Evolutionary conservation across 2,797 vertebrate species (phyloP).

Genomic region (Fundulus diaphanus): DNA sequence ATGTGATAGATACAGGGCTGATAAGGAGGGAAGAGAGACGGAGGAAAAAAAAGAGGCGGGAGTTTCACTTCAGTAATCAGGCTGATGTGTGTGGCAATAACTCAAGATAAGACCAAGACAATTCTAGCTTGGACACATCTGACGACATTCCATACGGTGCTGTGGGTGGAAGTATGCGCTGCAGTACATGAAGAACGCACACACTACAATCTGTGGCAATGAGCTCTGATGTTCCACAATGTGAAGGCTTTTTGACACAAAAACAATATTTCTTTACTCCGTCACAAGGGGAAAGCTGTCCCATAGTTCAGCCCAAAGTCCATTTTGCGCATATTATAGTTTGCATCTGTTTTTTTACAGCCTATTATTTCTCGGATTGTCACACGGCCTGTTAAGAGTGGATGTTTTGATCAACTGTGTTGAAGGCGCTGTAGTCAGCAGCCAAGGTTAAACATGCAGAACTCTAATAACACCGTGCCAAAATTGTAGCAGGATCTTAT

Average conservation of each 20-base stretch:
- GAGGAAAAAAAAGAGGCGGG: slow-evolving; percentile 9
- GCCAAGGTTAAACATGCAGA: background rate
- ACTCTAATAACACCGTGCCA: background rate
- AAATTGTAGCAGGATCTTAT: background rate
- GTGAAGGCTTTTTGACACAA: background rate
- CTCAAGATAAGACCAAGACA: slow-evolving; percentile 34
- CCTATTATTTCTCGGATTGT: no score
- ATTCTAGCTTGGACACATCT: slow-evolving; percentile 35
- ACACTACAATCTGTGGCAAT: no score
- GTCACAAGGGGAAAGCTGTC: background rate
- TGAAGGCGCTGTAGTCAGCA: background rate
- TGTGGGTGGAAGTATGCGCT: background rate
- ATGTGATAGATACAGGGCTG: slow-evolving; percentile 76
- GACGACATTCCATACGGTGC: slow-evolving; percentile 24
- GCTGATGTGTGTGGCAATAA: slow-evolving; percentile 39
- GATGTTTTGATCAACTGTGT: no score
- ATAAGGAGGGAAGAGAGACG: slow-evolving; percentile 10
- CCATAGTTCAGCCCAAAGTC: no score
- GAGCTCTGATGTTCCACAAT: background rate
- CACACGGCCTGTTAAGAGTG: no score
- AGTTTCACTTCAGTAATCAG: slow-evolving; percentile 59
- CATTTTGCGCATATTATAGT: no score
- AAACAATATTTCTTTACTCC: background rate
- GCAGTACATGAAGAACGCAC: no score
- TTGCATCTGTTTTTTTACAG: no score